Evolutionary conservation across 1,140 invertebrate species (phyloP).

Genomic region (Bemisia tabaci): DNA sequence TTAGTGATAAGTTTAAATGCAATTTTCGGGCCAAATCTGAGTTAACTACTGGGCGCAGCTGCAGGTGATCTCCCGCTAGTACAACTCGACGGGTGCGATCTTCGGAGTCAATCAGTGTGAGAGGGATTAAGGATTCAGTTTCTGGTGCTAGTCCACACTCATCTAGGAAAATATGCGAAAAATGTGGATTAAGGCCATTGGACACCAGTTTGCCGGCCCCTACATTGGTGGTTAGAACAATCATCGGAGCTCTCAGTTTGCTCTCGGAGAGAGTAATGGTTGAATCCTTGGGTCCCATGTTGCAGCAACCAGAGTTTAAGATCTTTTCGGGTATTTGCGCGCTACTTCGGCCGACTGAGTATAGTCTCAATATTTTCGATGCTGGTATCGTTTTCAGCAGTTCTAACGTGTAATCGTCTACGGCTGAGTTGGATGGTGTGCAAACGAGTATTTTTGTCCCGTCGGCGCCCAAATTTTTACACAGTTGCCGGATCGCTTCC

Average conservation of each 20-base stretch:
- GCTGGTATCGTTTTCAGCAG: background rate
- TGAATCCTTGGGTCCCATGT: slow-evolving; percentile 48
- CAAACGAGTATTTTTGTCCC: background rate
- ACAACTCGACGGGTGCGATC: slow-evolving; percentile 45
- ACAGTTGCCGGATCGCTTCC: background rate
- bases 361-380: background rate
- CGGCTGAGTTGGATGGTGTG: background rate
- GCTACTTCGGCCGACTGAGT: background rate
- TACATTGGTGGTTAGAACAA: slow-evolving; percentile 12
- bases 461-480: background rate
- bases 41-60: slow-evolving; percentile 69
- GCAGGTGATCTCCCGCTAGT: slow-evolving; percentile 78
- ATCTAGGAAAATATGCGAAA: background rate
- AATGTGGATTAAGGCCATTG: background rate
- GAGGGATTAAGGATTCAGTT: background rate
- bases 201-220: background rate
- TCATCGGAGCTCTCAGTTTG: slow-evolving; percentile 52
- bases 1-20: slow-evolving; percentile 38
- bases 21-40: slow-evolving; percentile 45
- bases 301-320: background rate
- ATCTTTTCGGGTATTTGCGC: background rate
- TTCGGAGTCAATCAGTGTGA: background rate
- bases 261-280: slow-evolving; percentile 69
- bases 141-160: background rate
- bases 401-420: background rate